Conservation (phyloP, 2,113 vertebrate genomes). For the Myotis brandtii region DNA sequence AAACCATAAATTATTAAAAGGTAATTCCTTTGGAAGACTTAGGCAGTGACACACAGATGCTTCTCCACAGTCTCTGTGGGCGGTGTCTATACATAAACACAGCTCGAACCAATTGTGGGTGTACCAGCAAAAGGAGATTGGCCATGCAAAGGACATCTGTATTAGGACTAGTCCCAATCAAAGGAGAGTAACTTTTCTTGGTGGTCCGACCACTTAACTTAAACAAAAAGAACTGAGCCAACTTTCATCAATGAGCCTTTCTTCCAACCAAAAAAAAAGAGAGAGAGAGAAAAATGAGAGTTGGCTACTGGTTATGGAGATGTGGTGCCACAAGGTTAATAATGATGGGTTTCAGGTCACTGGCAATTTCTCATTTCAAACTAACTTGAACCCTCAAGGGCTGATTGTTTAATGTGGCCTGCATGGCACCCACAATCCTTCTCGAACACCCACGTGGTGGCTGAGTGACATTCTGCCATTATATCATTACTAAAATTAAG, state of each 20-base stretch:
- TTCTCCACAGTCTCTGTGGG: constrained; percentile 4
- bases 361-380: constrained; percentile 72
- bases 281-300: background rate
- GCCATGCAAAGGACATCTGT: constrained; percentile 56
- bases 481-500: background rate
- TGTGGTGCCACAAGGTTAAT: constrained; percentile 63
- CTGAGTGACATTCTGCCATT: background rate
- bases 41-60: background rate
- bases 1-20: background rate
- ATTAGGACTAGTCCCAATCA: constrained; percentile 57
- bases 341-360: constrained; percentile 77
- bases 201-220: constrained; percentile 79
- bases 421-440: background rate
- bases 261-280: constrained; percentile 35
- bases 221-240: constrained; percentile 73
- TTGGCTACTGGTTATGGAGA: constrained; percentile 50
- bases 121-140: background rate
- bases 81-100: constrained; percentile 46
- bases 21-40: background rate
- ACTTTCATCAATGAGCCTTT: constrained; percentile 75
- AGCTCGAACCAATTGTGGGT: background rate
- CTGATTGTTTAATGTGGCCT: constrained; percentile 34
- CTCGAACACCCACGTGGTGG: constrained; percentile 49
- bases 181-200: constrained; percentile 57
- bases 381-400: constrained; percentile 53